Percentiles rank a stretch among this genome's conserved stretches.
These are phyloP conservation scores for Eclectus roratus DNA, from an alignment of 2,113 vertebrate species.

Conservation along the genomic window DNA sequence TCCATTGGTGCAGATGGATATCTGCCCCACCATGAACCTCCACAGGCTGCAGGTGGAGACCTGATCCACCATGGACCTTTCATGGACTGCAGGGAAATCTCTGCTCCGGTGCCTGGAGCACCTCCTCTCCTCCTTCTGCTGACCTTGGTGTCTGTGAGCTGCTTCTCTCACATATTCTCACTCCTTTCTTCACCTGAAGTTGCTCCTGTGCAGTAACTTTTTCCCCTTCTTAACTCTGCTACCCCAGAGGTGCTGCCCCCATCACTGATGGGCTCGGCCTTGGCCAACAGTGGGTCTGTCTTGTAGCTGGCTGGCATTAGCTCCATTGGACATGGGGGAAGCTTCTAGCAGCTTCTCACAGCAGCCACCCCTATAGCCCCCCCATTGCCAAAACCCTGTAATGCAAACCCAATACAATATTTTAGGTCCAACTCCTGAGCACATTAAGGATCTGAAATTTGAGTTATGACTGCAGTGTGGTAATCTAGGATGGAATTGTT, in stretches of 20 bases:
- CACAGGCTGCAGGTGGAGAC: background rate
- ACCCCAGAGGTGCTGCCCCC: background rate
- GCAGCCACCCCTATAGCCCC: background rate
- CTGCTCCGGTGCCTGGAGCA: rapidly evolving
- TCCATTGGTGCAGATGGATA: background rate
- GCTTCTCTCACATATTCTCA: background rate
- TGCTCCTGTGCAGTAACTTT: background rate
- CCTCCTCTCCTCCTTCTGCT: background rate
- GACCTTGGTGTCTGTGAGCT: background rate
- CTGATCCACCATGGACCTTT: background rate
- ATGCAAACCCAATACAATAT: background rate
- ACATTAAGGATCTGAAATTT: background rate
- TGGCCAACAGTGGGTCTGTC: background rate
- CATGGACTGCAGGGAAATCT: background rate
- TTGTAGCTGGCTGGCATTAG: background rate
- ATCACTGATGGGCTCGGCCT: background rate
- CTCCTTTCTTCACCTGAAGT: background rate
- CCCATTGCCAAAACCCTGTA: background rate
- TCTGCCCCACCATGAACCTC: background rate
- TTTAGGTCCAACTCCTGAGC: background rate
- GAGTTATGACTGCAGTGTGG: background rate
- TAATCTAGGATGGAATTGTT: background rate
- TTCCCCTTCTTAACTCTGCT: background rate
- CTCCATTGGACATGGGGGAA: background rate
- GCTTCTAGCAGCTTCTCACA: background rate